phyloP scores from a whole-genome alignment of 2,888 invertebrate species.

The Calephelis perditalis region DNA sequence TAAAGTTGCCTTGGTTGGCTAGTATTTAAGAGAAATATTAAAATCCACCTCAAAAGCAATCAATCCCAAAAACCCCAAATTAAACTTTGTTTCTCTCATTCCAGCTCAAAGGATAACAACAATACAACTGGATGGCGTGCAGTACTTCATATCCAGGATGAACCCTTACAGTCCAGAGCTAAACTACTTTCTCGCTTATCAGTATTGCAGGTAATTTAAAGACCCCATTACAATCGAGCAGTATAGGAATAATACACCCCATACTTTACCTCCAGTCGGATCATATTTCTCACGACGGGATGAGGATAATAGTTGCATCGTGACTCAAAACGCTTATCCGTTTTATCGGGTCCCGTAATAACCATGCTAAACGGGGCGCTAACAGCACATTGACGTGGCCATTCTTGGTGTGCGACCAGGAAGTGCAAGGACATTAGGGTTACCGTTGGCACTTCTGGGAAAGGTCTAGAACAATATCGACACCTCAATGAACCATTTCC shows the following conservation, averaged over 20 bases:
- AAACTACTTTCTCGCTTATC: constrained; percentile 92
- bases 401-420: constrained; percentile 49
- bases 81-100: constrained; percentile 39
- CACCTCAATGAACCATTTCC: constrained; percentile 43
- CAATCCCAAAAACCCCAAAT: not conserved
- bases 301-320: constrained; percentile 48
- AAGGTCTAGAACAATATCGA: constrained; percentile 57
- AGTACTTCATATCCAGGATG: constrained; percentile 92
- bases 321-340: constrained; percentile 63
- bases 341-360: constrained; percentile 54
- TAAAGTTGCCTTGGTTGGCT: no score
- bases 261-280: constrained; percentile 34
- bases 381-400: constrained; percentile 50
- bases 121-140: constrained; percentile 90
- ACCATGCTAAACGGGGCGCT: constrained; percentile 50
- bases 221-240: constrained; percentile 7
- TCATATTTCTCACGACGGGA: constrained; percentile 43
- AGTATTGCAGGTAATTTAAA: constrained; percentile 82
- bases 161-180: constrained; percentile 91
- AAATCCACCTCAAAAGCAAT: no score
- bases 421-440: constrained; percentile 63
- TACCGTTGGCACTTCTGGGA: constrained; percentile 63
- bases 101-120: constrained; percentile 92
- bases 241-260: constrained; percentile 30
- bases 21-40: no score